phyloP scores from a whole-genome alignment of 2,888 invertebrate species.

The Agrotis ipsilon region DNA sequence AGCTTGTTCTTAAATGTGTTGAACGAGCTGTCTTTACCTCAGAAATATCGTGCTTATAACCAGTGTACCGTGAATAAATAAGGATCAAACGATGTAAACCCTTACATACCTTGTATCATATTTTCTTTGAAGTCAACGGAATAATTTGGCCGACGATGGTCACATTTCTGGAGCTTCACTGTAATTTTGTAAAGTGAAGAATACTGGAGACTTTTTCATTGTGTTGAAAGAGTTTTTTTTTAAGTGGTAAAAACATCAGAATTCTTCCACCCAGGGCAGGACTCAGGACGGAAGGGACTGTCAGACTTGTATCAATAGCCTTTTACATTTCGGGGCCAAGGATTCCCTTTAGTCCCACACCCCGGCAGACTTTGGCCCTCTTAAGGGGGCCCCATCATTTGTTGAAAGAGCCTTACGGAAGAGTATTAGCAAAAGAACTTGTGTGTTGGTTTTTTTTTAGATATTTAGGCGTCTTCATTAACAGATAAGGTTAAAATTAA shows the following conservation, averaged over 20 bases:
- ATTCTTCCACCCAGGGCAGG: too few species aligned
- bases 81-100: constrained; percentile 38
- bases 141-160: constrained; percentile 26
- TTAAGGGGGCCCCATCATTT: too few species aligned
- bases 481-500: too few species aligned
- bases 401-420: constrained; percentile 14
- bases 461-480: not conserved
- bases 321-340: too few species aligned
- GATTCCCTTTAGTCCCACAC: too few species aligned
- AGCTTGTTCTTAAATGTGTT: constrained; percentile 8
- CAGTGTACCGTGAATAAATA: constrained; percentile 31
- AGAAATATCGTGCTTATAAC: constrained; percentile 14
- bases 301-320: too few species aligned
- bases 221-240: too few species aligned
- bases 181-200: not conserved
- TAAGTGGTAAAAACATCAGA: too few species aligned
- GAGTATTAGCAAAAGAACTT: constrained; percentile 33
- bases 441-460: not conserved
- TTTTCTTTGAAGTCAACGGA: constrained; percentile 35
- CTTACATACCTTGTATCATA: constrained; percentile 16
- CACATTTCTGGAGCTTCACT: constrained; percentile 10
- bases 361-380: too few species aligned
- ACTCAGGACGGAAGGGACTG: too few species aligned
- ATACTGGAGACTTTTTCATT: not conserved
- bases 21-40: constrained; percentile 11